Conservation (phyloP, 2,888 invertebrate species). For the Dicyrtomina minuta region DNA sequence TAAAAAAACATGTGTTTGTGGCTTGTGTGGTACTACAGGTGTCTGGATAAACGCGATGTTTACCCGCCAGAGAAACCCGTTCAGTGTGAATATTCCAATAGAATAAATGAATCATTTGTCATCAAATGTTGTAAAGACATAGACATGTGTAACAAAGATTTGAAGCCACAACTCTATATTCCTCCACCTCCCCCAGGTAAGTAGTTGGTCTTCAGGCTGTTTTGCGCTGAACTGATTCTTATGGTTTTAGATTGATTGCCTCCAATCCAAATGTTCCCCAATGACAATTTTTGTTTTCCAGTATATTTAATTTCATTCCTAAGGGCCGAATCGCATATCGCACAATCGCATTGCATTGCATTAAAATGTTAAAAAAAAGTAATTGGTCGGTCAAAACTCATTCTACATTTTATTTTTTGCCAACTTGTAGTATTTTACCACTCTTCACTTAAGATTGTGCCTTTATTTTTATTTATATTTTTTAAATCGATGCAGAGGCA, state of each 20-base stretch:
- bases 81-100: slow-evolving; percentile 75
- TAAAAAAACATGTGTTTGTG: not conserved
- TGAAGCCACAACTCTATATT: slow-evolving; percentile 68
- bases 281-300: not conserved
- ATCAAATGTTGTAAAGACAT: slow-evolving; percentile 78
- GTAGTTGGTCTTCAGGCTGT: slow-evolving; percentile 25
- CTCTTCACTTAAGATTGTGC: too few relatives aligned
- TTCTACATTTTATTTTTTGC: too few relatives aligned
- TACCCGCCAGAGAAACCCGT: slow-evolving; percentile 78
- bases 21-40: slow-evolving; percentile 61
- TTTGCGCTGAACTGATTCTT: not conserved
- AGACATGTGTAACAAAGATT: slow-evolving; percentile 72
- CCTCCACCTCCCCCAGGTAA: slow-evolving; percentile 48
- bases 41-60: slow-evolving; percentile 72
- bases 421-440: too few relatives aligned
- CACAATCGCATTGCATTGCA: too few relatives aligned
- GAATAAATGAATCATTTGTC: slow-evolving; percentile 73
- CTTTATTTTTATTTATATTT: too few relatives aligned
- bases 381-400: too few relatives aligned
- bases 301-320: too few relatives aligned
- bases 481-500: too few relatives aligned
- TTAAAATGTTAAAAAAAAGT: too few relatives aligned
- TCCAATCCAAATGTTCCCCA: slow-evolving; percentile 15
- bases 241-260: slow-evolving; percentile 29
- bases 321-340: not conserved